Evolutionary conservation across 2,797 vertebrate species (phyloP).

Genomic region (Xenops minutus): DNA sequence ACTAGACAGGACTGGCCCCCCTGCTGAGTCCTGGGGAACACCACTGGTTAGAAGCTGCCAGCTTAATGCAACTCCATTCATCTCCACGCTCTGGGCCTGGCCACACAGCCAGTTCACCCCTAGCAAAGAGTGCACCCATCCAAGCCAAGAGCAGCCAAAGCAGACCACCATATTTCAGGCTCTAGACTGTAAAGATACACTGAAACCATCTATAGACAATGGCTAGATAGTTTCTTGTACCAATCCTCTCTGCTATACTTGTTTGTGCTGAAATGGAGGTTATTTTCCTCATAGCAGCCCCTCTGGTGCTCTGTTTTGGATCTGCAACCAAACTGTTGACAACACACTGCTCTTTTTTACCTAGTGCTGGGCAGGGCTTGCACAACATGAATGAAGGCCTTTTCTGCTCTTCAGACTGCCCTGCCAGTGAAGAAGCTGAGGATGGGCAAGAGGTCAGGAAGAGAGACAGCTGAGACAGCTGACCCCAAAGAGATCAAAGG

Average conservation of each 20-base stretch:
- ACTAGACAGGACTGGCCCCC: neutral
- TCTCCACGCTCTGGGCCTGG: too few relatives aligned
- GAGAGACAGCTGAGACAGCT: neutral
- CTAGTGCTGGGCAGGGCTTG: neutral
- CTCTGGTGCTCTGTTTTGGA: neutral
- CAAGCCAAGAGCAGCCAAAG: neutral
- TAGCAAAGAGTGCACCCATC: neutral
- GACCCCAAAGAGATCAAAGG: neutral
- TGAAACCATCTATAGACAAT: neutral
- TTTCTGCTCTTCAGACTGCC: neutral
- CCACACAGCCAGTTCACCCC: neutral
- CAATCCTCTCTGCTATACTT: neutral
- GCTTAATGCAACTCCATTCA: neutral
- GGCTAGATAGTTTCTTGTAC: neutral
- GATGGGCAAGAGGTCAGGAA: neutral
- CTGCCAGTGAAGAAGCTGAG: neutral
- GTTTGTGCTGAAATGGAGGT: neutral
- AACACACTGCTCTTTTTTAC: neutral
- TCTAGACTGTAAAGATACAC: neutral
- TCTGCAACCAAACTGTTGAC: neutral
- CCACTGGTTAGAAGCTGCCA: neutral
- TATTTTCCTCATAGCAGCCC: neutral
- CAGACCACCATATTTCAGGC: neutral
- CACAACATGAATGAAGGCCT: neutral
- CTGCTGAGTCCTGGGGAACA: neutral